Base-by-base conservation (phyloP, 1,140 invertebrate genomes). In the Drosophila saltans region DNA sequence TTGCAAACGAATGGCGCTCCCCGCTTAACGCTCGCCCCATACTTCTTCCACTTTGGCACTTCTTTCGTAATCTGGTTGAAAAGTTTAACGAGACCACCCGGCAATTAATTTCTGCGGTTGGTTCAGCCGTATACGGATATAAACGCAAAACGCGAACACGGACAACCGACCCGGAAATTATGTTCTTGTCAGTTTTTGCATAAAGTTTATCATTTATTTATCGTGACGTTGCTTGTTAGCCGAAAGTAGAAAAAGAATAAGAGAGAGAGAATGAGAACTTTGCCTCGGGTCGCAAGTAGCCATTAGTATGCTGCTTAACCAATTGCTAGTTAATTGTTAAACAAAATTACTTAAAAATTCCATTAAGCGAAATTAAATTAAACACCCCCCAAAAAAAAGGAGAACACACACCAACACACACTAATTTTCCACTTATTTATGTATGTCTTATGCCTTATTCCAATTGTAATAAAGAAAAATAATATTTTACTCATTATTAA, bases 151-250 rank as follows among this genome's bases (percentile, higher is more conserved):
- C 57, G 21, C 16, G 45, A 3, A 30, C 56, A 33, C 59, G 16
- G 36, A 64, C 39, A 48, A n/a, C 62, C 24, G 59, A 10, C 48
- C 48, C 75, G 64, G 69, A 88, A 80, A 86, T 82, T 88, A 85
- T 88, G 76, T 80, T 83, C 70, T 81, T 81, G 67, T 62, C 71
- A 69, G 75, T 70, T 85, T 75, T 65, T 69, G 45, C 60, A 48
- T 36, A 66, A 79, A 86, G 79, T 86, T 86, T 75, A 73, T 68
- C 77, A 78, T 80, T 85, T 85, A 85, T 78, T 75, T 80, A 85
- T 74, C 67, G 60, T 61, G 71, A 75, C 66, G 80, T 65, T 33
- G 64, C 71, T 68, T 63, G 80, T 75, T 64, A 72, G 61, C 41
- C 70, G 21, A 30, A 21, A 43, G 21, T 40, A 52, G 60, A 36